A percentile compares a stretch with the other conserved stretches of the same genome.
Evolutionary conservation across 2,888 invertebrate genomes (phyloP).

Genomic region (Caenorhabditis sp.): DNA sequence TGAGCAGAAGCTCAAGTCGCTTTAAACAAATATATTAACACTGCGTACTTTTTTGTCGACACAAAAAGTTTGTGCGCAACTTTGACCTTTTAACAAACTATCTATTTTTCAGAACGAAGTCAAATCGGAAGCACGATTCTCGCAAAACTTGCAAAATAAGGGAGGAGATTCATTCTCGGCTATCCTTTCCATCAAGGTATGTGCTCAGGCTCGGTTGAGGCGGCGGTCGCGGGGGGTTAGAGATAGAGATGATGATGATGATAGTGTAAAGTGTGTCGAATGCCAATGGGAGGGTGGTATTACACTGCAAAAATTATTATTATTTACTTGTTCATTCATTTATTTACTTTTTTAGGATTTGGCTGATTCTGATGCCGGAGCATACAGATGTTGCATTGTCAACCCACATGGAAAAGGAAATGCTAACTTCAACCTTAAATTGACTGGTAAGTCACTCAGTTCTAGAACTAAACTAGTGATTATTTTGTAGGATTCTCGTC

Average conservation of each 20-base stretch:
- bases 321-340: background rate
- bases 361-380: conserved; percentile 71
- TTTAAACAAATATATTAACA: background rate
- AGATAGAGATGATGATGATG: background rate
- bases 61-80: background rate
- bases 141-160: conserved; percentile 65
- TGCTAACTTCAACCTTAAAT: conserved; percentile 72
- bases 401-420: conserved; percentile 72
- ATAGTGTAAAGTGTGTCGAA: conserved; percentile 1
- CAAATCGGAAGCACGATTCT: conserved; percentile 65
- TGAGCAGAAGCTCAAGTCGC: background rate
- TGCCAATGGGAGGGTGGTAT: background rate
- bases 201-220: background rate
- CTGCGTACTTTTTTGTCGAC: background rate
- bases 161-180: conserved; percentile 70
- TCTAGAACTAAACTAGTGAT: background rate
- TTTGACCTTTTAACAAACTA: background rate
- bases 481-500: conserved; percentile 67
- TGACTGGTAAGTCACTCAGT: conserved; percentile 59
- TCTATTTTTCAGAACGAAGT: conserved; percentile 63
- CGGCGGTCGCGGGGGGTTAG: too few species aligned
- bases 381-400: conserved; percentile 71
- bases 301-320: background rate
- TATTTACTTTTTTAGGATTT: conserved; percentile 60
- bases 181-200: conserved; percentile 70